Base-by-base conservation (phyloP, 2,113 vertebrate species). In the Oncorhynchus nerka region DNA sequence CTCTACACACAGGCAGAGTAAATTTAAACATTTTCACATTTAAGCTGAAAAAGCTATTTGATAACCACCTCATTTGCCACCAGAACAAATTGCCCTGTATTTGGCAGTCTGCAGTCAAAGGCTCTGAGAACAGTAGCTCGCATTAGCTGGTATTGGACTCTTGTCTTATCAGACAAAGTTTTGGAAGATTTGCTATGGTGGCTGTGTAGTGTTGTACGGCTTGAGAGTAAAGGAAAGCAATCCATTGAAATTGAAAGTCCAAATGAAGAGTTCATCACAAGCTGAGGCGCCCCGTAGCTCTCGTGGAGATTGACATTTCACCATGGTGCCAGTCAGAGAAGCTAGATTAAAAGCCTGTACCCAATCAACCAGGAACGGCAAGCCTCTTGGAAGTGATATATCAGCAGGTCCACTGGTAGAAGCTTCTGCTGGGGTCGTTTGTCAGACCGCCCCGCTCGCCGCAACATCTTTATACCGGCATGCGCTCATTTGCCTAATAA, bases 1-100 rank as follows among this genome's bases (percentile, higher is more conserved):
- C 34, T 48, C 19, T 45, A 8, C 34, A 48, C 34, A 24, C 65
- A 67, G 24, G 13, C 26, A 30, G 1, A 69, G 19, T 48, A 69
- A 48, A 69, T 45, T n/a, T 7, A 39, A 45, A 69, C 5, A n/a
- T 69, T 69, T 69, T 26, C 32, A 69, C 20, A 69, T 69, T 69
- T 11, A 48, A 69, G 68, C 68, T 69, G 68, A 45, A 45, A 5
- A 45, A 69, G n/a, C n/a, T 48, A 22, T 69, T 45, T 69, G 24
- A 67, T 48, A 69, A 20, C 34, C 34, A 34, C 68, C 68, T 45
- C 3, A 22, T 45, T 45, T 20, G 7, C 32, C 16, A 45, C 16
- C 16, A 20, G 7, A 15, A 69, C 5, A 22, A 45, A 39, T 45
- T 8, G 0, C 30, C 32, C 30, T 24, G 67, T 28, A 30, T 67